Evolutionary conservation across 2,113 vertebrate genomes (phyloP).

Genomic region (Meleagris gallopavo): DNA sequence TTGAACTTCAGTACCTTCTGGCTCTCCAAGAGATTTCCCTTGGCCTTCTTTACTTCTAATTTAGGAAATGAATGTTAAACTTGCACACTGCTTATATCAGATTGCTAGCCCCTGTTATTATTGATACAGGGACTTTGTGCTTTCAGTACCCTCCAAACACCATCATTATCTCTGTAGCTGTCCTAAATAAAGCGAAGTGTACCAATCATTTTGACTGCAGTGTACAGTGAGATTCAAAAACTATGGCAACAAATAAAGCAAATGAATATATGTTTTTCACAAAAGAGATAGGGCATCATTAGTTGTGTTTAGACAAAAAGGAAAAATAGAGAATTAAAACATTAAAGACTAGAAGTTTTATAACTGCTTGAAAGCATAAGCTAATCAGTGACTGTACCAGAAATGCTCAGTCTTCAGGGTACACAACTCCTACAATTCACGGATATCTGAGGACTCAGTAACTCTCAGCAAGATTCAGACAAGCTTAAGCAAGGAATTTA

Average conservation of each 20-base stretch:
- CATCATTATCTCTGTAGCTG: constrained; percentile 16
- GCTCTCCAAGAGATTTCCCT: not conserved
- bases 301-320: not conserved
- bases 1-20: not conserved
- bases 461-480: not conserved
- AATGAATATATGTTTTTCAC: not conserved
- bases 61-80: not conserved
- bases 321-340: not conserved
- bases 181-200: constrained; percentile 26
- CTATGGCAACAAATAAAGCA: not conserved
- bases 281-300: not conserved
- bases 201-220: not conserved
- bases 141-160: not conserved
- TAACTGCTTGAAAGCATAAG: not conserved
- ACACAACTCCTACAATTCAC: not conserved
- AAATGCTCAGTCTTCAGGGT: not conserved
- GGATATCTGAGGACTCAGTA: not conserved
- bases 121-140: not conserved
- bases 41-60: not conserved
- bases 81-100: not conserved
- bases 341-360: not conserved
- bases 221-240: not conserved
- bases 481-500: constrained; percentile 17
- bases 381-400: not conserved
- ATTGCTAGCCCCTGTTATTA: not conserved